Conservation (phyloP, 2,888 invertebrate species). For the Orgyia antiqua region DNA sequence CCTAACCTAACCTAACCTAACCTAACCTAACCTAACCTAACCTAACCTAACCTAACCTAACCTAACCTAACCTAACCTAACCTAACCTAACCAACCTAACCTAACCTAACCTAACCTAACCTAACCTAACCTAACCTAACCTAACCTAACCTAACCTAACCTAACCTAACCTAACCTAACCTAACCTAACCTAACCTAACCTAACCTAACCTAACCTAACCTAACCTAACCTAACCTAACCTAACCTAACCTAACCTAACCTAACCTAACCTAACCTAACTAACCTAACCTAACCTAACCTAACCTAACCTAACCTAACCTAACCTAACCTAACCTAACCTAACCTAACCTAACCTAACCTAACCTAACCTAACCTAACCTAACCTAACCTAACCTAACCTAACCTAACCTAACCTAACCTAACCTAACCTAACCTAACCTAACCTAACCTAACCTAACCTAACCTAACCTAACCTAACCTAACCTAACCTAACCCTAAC, state of each 20-base stretch:
- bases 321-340: slow-evolving; percentile 6
- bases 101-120: slow-evolving; percentile 7
- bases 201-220: slow-evolving; percentile 7
- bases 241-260: slow-evolving; percentile 8
- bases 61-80: slow-evolving; percentile 7
- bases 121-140: slow-evolving; percentile 6
- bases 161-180: slow-evolving; percentile 6
- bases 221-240: slow-evolving; percentile 9
- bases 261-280: too few relatives aligned
- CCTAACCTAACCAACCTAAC: too few relatives aligned
- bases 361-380: slow-evolving; percentile 8
- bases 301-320: slow-evolving; percentile 6
- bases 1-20: slow-evolving; percentile 7
- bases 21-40: slow-evolving; percentile 6
- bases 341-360: slow-evolving; percentile 8
- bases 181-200: slow-evolving; percentile 4
- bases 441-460: slow-evolving; percentile 9
- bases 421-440: slow-evolving; percentile 9
- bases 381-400: too few relatives aligned
- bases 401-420: slow-evolving; percentile 8
- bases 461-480: slow-evolving; percentile 8
- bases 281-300: slow-evolving; percentile 5
- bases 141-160: too few relatives aligned
- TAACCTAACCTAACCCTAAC: slow-evolving; percentile 6
- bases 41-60: slow-evolving; percentile 7